These are phyloP conservation scores for Lamellibrachia columna DNA, from an alignment of 2,888 invertebrate species.

Conservation along the genomic window DNA sequence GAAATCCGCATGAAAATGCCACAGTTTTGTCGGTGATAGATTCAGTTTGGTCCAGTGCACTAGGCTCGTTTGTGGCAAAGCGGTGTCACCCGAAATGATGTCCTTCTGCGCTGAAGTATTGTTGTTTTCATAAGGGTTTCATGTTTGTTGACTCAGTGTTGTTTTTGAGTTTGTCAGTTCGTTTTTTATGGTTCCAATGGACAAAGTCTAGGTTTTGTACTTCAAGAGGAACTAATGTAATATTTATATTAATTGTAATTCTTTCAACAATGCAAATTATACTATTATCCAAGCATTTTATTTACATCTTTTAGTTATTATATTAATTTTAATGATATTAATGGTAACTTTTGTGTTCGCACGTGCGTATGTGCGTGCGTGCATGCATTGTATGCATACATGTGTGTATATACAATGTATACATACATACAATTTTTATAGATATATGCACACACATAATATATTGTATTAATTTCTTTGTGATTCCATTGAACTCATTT, in stretches of 20 bases:
- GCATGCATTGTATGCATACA: too few species aligned
- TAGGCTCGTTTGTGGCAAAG: neutral
- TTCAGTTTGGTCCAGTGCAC: neutral
- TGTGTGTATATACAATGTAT: too few species aligned
- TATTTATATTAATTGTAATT: neutral
- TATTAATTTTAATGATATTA: neutral
- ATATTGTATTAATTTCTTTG: too few species aligned
- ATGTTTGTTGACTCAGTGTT: neutral
- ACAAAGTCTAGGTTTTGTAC: neutral
- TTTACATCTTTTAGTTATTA: neutral
- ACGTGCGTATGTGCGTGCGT: too few species aligned
- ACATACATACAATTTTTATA: too few species aligned
- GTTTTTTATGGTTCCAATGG: neutral
- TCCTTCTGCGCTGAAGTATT: neutral
- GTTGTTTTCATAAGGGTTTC: neutral
- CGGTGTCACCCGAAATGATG: neutral
- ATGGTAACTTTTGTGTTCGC: neutral
- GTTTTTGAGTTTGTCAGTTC: neutral
- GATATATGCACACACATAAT: too few species aligned
- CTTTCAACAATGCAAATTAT: neutral
- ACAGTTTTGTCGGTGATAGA: neutral
- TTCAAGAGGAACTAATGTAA: neutral
- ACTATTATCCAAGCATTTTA: neutral
- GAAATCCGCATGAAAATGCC: neutral
- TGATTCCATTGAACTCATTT: neutral